A percentile compares a stretch with the other conserved stretches of the same genome.
Conservation (phyloP, 2,113 vertebrate genomes). For the Gallinago undulata region DNA sequence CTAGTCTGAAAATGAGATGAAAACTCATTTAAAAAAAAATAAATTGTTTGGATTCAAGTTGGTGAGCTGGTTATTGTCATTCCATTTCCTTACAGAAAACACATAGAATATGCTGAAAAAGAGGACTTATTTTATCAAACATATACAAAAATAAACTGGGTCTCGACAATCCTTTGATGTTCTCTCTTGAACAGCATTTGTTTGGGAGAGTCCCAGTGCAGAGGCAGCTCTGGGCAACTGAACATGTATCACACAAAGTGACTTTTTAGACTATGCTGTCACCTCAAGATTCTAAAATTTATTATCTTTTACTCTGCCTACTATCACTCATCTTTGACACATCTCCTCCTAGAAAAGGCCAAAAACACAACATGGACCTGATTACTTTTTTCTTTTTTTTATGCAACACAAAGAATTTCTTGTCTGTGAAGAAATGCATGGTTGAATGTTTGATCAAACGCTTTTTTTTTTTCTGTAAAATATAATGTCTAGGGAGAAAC, state of each 20-base stretch:
- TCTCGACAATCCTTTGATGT: not conserved
- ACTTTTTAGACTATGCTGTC: not conserved
- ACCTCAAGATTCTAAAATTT: not conserved
- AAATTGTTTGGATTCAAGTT: not conserved
- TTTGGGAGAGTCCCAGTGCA: not conserved
- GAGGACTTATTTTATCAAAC: not conserved
- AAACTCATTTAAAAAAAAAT: not conserved
- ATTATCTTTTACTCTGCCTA: not conserved
- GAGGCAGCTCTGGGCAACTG: not conserved
- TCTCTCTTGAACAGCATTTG: not conserved
- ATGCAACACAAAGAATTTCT: not conserved
- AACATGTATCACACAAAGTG: not conserved
- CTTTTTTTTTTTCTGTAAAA: not conserved
- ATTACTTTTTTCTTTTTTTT: not conserved
- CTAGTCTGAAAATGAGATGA: not conserved
- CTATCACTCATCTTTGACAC: not conserved
- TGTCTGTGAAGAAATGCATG: not conserved
- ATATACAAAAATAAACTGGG: not conserved
- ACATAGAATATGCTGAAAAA: not conserved
- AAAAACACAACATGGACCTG: not conserved
- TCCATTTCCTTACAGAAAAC: not conserved
- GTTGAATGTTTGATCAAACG: not conserved
- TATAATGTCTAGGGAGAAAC: not conserved
- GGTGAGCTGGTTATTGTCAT: not conserved
- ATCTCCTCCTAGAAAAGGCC: not conserved